phyloP scores from a whole-genome alignment of 2,797 vertebrate genomes.

The Lepilemur ruficaudatus region DNA sequence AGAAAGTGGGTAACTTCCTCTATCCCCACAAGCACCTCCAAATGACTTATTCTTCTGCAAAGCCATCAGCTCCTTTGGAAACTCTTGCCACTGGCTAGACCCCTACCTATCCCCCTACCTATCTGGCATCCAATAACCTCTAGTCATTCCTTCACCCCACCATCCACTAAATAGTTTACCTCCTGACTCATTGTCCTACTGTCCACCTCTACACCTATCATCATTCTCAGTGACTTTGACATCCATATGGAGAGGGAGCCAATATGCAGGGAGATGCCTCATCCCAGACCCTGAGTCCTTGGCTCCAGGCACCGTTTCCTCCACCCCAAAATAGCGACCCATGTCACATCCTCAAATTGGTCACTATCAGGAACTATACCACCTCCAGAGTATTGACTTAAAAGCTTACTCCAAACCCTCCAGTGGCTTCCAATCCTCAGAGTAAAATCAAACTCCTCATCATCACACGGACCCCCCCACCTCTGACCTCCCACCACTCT shows the following conservation, averaged over 20 bases:
- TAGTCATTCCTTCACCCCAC: accelerated
- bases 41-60: background rate
- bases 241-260: background rate
- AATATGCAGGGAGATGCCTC: background rate
- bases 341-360: background rate
- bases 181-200: too few species aligned
- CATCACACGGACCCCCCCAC: background rate
- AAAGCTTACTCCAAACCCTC: background rate
- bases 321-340: background rate
- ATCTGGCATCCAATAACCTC: too few species aligned
- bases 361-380: background rate
- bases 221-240: background rate
- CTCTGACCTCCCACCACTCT: background rate
- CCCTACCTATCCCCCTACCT: too few species aligned
- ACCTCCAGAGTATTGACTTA: background rate
- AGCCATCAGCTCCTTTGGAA: background rate
- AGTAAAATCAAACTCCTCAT: background rate
- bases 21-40: background rate
- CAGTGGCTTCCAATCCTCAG: background rate
- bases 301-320: background rate
- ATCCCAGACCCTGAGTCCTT: background rate
- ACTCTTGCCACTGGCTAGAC: background rate
- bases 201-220: too few species aligned
- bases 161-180: background rate
- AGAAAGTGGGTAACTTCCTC: background rate